A percentile compares a stretch with the other conserved stretches of the same genome.
Conservation (phyloP, 2,888 invertebrate genomes). For the Nomada fucata region DNA sequence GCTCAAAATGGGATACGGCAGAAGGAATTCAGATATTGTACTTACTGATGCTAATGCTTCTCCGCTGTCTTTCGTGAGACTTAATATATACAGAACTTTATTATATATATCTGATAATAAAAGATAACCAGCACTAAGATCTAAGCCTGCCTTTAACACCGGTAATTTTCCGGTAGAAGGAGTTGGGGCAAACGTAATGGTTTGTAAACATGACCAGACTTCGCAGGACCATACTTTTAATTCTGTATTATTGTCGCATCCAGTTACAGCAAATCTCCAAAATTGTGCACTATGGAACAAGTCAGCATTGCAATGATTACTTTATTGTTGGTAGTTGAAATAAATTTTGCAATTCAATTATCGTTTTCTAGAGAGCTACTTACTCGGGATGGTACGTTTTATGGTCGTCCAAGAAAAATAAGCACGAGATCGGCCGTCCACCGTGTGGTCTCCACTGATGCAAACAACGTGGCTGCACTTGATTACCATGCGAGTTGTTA, state of each 20-base stretch:
- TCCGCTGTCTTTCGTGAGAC: constrained; percentile 87
- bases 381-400: constrained; percentile 91
- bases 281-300: constrained; percentile 88
- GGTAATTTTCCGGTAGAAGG: constrained; percentile 83
- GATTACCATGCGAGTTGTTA: constrained; percentile 84
- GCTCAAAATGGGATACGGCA: constrained; percentile 95
- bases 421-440: constrained; percentile 93
- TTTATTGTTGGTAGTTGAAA: not conserved
- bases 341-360: not conserved
- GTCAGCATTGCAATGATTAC: not conserved
- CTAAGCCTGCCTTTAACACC: constrained; percentile 91
- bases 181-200: constrained; percentile 88
- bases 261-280: constrained; percentile 98
- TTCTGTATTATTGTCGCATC: constrained; percentile 94
- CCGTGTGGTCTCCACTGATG: constrained; percentile 97
- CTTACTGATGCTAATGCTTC: constrained; percentile 88
- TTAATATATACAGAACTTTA: constrained; percentile 93
- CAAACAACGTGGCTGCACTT: constrained; percentile 90
- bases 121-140: constrained; percentile 93
- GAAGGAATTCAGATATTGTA: constrained; percentile 93
- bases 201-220: constrained; percentile 97
- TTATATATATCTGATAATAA: constrained; percentile 95
- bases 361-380: constrained; percentile 81
- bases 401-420: constrained; percentile 97
- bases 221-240: constrained; percentile 98